Evolutionary conservation across 2,888 invertebrate species (phyloP).

Genomic region (Allacma fusca): DNA sequence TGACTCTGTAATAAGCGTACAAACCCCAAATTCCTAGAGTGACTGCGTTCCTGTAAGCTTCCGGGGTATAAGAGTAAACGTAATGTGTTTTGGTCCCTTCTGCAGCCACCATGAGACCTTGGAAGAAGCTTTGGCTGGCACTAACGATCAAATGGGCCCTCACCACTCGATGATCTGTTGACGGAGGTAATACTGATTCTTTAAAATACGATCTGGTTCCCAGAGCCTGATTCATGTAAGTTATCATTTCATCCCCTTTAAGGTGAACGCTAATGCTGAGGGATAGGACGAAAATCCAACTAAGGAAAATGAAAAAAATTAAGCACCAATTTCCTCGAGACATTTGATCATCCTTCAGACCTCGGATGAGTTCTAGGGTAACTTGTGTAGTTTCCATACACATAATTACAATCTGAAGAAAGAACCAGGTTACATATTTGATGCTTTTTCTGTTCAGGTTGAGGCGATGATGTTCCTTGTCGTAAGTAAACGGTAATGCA

Average conservation of each 20-base stretch:
- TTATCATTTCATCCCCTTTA: slow-evolving; percentile 3
- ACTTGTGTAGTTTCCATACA: too few relatives aligned
- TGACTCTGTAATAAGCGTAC: neutral
- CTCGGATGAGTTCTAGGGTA: slow-evolving; percentile 62
- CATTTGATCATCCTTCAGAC: too few relatives aligned
- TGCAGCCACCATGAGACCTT: slow-evolving; percentile 1
- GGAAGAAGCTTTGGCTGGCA: neutral
- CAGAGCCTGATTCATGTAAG: neutral
- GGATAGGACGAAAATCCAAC: too few relatives aligned
- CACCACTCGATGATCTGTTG: neutral
- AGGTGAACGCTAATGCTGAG: too few relatives aligned
- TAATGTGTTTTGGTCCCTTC: slow-evolving; percentile 17
- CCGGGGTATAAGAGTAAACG: slow-evolving; percentile 17
- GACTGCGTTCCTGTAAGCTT: neutral
- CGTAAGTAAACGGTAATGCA: too few relatives aligned
- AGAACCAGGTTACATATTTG: too few relatives aligned
- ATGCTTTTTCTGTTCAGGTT: too few relatives aligned
- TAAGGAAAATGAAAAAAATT: too few relatives aligned
- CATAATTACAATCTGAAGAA: too few relatives aligned
- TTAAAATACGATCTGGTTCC: neutral
- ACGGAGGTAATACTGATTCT: neutral
- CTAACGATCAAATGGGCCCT: neutral
- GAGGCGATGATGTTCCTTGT: too few relatives aligned
- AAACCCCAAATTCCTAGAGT: neutral
- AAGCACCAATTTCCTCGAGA: too few relatives aligned